Evolutionary conservation across 2,113 vertebrate species (phyloP), one percentile per base, ranked within the genome.

Genomic region (Lophotis ruficrista): DNA sequence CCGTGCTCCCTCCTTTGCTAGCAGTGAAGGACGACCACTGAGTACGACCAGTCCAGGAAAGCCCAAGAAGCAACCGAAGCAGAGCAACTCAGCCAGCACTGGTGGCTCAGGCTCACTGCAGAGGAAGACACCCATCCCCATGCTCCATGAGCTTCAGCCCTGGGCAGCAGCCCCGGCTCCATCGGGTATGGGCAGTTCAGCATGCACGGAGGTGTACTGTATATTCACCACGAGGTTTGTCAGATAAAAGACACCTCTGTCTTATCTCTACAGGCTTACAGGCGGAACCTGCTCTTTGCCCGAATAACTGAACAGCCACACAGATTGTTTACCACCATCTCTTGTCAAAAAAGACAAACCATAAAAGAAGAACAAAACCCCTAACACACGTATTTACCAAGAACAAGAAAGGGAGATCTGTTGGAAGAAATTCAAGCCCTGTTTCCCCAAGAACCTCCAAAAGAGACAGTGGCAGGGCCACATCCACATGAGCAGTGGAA

Each of bases 41-140:
- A 35, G 8, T 17, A 22, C 8, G 14, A 33, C 14, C 43, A 64
- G n/a, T 6, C 22, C 48, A 48, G 45, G 19, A 48, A 53, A 90
- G 30, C 43, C 30, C 20, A 14, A 61, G 41, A 22, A 62, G 23
- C 10, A 4, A 30, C 6, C 10, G 2, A 41, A 57, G 47, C 5
- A 21, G 68, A 91, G 72, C 33, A 31, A 35, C 31, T 43, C 8
- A 43, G 54, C 23, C 6, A 6, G 30, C 17, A 25, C 22, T 9
- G 12, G 58, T 41, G 76, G 77, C 35, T 86, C 2, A 7, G 58
- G 64, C 43, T 53, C 8, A 2, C 69, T 56, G 69, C 57, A 81
- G n/a, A 71, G 41, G 38, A 41, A 64, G 75, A 33, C 24, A 35
- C 47, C 9, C 0, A 0, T 33, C 12, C 33, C 68, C 6, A 1